phyloP scores from a whole-genome alignment of 2,888 invertebrate species.

The Rhagonycha fulva region DNA sequence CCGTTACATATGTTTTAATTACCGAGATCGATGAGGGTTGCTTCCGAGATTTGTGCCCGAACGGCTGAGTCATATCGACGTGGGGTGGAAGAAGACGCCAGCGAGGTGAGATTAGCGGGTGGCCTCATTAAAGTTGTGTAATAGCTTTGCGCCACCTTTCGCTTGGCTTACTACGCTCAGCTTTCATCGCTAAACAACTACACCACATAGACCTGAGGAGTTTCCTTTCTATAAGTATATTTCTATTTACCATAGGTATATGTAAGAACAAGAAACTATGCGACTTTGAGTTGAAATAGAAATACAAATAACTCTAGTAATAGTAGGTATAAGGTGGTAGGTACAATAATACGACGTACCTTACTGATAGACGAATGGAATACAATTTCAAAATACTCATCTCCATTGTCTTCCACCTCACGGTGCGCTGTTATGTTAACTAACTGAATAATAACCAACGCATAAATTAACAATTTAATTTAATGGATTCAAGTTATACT shows the following conservation, averaged over 20 bases:
- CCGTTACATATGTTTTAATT: conserved; percentile 56
- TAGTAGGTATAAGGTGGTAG: background rate
- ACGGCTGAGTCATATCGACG: conserved; percentile 33
- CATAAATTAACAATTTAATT: conserved; percentile 40
- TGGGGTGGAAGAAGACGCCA: conserved; percentile 35
- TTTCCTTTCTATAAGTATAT: conserved; percentile 29
- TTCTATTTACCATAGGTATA: conserved; percentile 5
- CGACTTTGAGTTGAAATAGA: background rate
- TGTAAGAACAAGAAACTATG: conserved; percentile 22
- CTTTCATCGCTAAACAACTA: conserved; percentile 44
- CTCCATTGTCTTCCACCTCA: conserved; percentile 28
- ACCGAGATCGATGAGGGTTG: conserved; percentile 52
- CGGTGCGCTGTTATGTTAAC: conserved; percentile 37
- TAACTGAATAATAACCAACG: conserved; percentile 39
- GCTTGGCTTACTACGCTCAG: conserved; percentile 46
- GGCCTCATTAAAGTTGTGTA: conserved; percentile 55
- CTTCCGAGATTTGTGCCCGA: conserved; percentile 50
- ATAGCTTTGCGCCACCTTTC: conserved; percentile 53
- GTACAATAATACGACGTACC: background rate
- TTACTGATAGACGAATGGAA: conserved; percentile 3
- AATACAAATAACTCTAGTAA: background rate
- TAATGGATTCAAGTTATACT: conserved; percentile 37
- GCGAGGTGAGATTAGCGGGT: conserved; percentile 50
- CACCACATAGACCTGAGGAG: conserved; percentile 38
- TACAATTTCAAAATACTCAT: conserved; percentile 22